Conservation (phyloP, 2,113 vertebrate genomes). For the Stegastes partitus region DNA sequence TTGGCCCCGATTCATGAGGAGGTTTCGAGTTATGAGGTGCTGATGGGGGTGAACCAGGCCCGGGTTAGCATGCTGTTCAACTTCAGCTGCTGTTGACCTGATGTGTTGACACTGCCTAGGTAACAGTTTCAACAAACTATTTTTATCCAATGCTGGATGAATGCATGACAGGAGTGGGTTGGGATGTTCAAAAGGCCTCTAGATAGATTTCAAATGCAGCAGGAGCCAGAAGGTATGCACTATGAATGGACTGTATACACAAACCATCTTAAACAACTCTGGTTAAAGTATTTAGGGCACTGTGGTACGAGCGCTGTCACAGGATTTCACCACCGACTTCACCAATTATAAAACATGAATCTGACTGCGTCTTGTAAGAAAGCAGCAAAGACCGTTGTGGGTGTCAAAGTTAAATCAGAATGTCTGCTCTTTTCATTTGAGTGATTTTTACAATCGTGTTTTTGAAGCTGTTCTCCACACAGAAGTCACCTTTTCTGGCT, state of each 20-base stretch:
- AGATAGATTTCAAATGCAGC: conserved; percentile 67
- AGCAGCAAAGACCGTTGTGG: not conserved
- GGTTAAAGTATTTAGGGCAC: conserved; percentile 60
- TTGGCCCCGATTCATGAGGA: conserved; percentile 50
- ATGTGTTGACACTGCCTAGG: conserved; percentile 81
- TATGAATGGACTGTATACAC: conserved; percentile 57
- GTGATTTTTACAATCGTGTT: not conserved
- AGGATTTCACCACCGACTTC: not conserved
- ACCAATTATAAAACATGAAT: not conserved
- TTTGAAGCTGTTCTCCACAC: not conserved
- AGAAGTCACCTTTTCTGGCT: not conserved
- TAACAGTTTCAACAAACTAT: conserved; percentile 82
- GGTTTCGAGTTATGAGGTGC: conserved; percentile 66
- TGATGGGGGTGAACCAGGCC: conserved; percentile 44
- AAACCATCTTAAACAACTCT: conserved; percentile 49
- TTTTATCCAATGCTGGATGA: conserved; percentile 69
- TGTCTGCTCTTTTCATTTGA: no score
- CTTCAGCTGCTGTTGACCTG: conserved; percentile 81
- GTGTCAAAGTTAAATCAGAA: no score
- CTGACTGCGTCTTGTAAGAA: not conserved
- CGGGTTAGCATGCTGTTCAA: conserved; percentile 55
- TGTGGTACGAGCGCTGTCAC: conserved; percentile 3
- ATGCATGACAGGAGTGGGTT: conserved; percentile 40
- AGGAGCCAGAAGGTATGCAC: conserved; percentile 53
- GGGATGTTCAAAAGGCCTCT: conserved; percentile 57